Evolutionary conservation across 1,140 invertebrate species (phyloP), one percentile per base, ranked within the genome.

Genomic region (Drosophila punjabiensis): DNA sequence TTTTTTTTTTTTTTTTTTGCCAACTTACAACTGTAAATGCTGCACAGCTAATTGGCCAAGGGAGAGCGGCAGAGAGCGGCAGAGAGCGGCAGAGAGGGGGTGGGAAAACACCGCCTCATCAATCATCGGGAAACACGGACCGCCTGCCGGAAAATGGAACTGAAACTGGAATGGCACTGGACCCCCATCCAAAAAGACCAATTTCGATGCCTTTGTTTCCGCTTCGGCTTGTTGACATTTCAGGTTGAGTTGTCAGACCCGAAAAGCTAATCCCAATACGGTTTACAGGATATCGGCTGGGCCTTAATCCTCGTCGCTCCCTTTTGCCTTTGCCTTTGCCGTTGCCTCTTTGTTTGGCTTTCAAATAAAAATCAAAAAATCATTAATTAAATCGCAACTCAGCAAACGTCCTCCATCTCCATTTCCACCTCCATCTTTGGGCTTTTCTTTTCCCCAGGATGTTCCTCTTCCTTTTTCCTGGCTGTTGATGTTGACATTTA

Each of bases 341-440:
- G 7, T 9, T 8, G 18, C 18, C 39, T 7, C 43, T 59, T 67
- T 67, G 37, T 81, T 76, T 50, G 53, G 33, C 68, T 52, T 74
- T 74, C 68, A 74, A 74, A 74, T 76, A 48, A 50, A 60, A 80
- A 88, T 83, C 65, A 84, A 88, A 89, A 76, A 73, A 79, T 41
- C 85, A 88, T 88, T 88, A 88, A 88, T 88, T 88, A 84, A 76
- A 66, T 60, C 43, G 53, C 37, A 78, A 41, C 53, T 53, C 60
- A n/a, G 20, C 65, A 45, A n/a, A 13, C 24, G 28, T 37, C 24
- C 43, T 37, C 4, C 43, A 8, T 16, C 18, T 28, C 30, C 32
- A 18, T 37, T 24, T 50, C 8, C 20, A 28, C 28, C 35, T 32
- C 6, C 20, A n/a, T 10, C 8, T 28, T 24, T 8, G 3, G 41